Conservation (phyloP, 2,888 invertebrate genomes). For the Rhorus exstirpatorius region DNA sequence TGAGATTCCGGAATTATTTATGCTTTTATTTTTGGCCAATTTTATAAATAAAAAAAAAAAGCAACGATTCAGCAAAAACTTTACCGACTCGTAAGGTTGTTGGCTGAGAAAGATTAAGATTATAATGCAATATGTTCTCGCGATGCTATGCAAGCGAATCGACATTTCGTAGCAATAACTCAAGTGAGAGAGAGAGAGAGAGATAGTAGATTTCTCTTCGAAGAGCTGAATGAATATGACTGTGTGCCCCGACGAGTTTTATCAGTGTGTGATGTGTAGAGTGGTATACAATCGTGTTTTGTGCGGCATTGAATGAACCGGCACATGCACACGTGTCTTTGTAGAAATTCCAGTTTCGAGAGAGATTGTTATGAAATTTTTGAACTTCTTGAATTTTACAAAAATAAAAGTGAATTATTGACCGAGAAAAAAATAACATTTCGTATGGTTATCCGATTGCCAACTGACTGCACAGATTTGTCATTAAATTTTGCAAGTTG, state of each 20-base stretch:
- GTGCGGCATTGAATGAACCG: slow-evolving; percentile 64
- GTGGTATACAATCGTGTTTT: slow-evolving; percentile 58
- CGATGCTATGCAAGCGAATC: slow-evolving; percentile 26
- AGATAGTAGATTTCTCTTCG: slow-evolving; percentile 44
- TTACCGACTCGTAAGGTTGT: too few species aligned
- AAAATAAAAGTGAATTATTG: not conserved
- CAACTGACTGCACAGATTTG: too few species aligned
- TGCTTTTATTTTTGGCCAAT: too few species aligned
- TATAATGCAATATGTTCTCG: slow-evolving; percentile 15
- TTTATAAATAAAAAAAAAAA: too few species aligned
- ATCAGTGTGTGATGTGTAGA: slow-evolving; percentile 50
- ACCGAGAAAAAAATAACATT: not conserved
- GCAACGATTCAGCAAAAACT: too few species aligned
- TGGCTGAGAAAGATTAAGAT: slow-evolving; percentile 46
- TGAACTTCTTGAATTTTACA: too few species aligned
- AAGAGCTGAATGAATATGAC: slow-evolving; percentile 65
- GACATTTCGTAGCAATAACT: slow-evolving; percentile 56
- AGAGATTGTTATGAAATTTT: too few species aligned
- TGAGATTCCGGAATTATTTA: too few species aligned
- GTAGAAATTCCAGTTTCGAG: slow-evolving; percentile 36
- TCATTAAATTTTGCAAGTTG: too few species aligned
- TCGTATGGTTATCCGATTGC: not conserved
- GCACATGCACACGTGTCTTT: slow-evolving; percentile 12
- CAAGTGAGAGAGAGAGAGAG: slow-evolving; percentile 34
- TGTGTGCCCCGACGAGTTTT: slow-evolving; percentile 47